Percentiles rank a stretch among this genome's conserved stretches.
Conservation (phyloP, 2,888 invertebrate species). For the Carabus problematicus region DNA sequence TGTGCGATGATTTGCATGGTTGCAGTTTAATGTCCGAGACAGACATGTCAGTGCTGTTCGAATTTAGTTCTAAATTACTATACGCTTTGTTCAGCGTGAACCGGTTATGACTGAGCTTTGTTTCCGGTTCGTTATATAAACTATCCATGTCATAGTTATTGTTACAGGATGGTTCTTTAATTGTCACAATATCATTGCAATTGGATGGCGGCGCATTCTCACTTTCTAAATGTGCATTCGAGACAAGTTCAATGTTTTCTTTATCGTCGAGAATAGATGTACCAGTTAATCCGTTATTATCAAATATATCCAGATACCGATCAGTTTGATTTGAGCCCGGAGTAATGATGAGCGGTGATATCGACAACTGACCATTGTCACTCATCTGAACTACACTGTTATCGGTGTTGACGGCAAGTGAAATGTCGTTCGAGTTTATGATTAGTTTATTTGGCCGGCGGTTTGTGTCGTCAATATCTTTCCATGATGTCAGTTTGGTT, state of each 20-base stretch:
- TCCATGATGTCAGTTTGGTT: slow-evolving; percentile 52
- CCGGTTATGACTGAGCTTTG: neutral
- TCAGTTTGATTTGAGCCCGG: no score
- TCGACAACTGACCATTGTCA: no score
- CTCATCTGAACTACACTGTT: no score
- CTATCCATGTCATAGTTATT: slow-evolving; percentile 8
- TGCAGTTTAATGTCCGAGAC: neutral
- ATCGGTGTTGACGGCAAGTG: no score
- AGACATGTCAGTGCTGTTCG: neutral
- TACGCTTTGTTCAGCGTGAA: slow-evolving; percentile 2
- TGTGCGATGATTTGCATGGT: neutral
- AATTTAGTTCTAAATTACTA: slow-evolving; percentile 8
- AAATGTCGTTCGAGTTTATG: neutral
- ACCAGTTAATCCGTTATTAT: no score
- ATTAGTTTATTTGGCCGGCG: neutral
- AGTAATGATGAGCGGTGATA: no score
- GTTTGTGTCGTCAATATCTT: slow-evolving; percentile 46
- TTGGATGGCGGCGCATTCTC: no score
- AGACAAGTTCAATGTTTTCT: no score
- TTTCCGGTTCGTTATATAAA: neutral
- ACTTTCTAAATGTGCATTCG: no score
- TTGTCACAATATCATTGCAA: neutral
- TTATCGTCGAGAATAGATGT: no score
- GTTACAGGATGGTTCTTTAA: neutral
- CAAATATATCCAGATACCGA: no score